These are phyloP conservation scores for Pangasianodon hypophthalmus DNA, from an alignment of 2,113 vertebrate species.

Conservation along the genomic window DNA sequence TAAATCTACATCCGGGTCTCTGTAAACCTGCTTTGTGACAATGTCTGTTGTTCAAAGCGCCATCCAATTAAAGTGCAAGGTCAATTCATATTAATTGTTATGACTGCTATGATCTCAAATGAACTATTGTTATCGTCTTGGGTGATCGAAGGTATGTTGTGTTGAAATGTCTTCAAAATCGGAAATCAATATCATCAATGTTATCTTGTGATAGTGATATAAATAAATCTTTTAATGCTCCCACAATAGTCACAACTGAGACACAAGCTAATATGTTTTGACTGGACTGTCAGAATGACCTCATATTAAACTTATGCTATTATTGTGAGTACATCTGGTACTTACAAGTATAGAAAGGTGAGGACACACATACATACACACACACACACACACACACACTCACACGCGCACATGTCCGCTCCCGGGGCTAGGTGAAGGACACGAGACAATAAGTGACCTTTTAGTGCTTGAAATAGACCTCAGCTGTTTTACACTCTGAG, in stretches of 20 bases:
- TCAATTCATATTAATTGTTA: not conserved
- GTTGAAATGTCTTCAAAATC: not conserved
- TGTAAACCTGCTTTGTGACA: too few species aligned
- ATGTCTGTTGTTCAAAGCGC: not conserved
- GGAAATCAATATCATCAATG: not conserved
- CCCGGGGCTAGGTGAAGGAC: conserved; percentile 37
- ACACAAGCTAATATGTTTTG: not conserved
- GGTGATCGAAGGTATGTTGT: not conserved
- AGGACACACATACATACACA: conserved; percentile 34
- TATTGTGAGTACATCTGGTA: conserved; percentile 12
- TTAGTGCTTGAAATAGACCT: conserved; percentile 32
- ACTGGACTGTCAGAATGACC: not conserved
- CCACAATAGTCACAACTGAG: not conserved
- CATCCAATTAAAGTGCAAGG: not conserved
- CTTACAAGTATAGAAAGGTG: conserved; percentile 7
- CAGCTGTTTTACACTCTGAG: conserved; percentile 38
- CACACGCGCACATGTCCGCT: conserved; percentile 19
- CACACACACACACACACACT: conserved; percentile 28
- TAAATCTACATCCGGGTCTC: not conserved
- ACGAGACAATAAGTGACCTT: conserved; percentile 44
- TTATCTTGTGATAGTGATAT: not conserved
- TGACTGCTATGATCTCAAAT: not conserved
- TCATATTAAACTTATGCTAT: not conserved
- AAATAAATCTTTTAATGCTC: not conserved
- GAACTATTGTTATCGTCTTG: not conserved